These are phyloP conservation scores for Meles meles DNA, from an alignment of 2,113 vertebrate species.

Conservation along the genomic window DNA sequence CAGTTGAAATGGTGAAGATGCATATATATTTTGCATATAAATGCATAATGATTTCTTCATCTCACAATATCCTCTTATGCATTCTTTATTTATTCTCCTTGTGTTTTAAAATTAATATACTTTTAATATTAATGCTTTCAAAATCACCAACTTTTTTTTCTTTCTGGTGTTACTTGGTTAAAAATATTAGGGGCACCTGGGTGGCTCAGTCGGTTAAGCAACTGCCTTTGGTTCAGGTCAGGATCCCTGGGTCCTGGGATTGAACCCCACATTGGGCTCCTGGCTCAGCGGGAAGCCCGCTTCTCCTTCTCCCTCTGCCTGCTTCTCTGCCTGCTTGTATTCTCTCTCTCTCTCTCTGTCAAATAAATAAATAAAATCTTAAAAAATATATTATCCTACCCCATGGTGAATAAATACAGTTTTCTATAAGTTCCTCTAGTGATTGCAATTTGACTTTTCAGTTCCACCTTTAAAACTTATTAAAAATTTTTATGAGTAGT, in stretches of 20 bases:
- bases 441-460: neutral
- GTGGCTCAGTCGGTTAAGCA: too few relatives aligned
- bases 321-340: too few relatives aligned
- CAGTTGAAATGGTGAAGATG: neutral
- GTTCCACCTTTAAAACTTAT: neutral
- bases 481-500: neutral
- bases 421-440: neutral
- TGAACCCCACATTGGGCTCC: too few relatives aligned
- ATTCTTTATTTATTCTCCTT: neutral
- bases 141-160: neutral
- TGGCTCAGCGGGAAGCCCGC: too few relatives aligned
- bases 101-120: neutral
- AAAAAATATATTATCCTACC: neutral
- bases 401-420: neutral
- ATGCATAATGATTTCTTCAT: neutral
- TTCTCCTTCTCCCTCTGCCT: too few relatives aligned
- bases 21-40: neutral
- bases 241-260: too few relatives aligned
- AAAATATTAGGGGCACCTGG: neutral
- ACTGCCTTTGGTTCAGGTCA: too few relatives aligned
- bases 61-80: neutral
- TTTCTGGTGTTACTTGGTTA: neutral
- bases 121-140: neutral
- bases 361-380: too few relatives aligned
- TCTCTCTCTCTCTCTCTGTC: too few relatives aligned